Evolutionary conservation across 2,113 vertebrate genomes (phyloP).

Genomic region (Athene cunicularia): DNA sequence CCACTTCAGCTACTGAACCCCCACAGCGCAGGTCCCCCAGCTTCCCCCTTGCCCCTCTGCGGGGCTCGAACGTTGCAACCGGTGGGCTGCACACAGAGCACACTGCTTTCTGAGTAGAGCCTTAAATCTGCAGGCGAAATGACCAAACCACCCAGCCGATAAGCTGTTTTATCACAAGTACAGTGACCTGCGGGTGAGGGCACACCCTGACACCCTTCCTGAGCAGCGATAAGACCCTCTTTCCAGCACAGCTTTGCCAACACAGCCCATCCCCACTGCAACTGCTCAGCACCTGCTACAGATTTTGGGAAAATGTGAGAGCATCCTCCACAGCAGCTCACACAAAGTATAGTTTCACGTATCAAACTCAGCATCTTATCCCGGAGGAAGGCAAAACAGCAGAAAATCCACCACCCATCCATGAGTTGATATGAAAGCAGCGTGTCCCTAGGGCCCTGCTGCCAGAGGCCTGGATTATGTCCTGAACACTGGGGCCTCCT

Average conservation of each 20-base stretch:
- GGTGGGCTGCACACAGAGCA: accelerated
- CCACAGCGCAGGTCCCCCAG: accelerated
- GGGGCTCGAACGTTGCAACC: not conserved
- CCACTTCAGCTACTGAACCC: not conserved
- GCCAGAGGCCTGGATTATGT: not conserved
- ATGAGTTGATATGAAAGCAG: accelerated
- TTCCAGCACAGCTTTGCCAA: not conserved
- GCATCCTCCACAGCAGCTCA: not conserved
- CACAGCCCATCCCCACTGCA: accelerated
- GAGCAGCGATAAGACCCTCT: not conserved
- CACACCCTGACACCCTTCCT: accelerated
- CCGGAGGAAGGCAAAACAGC: not conserved
- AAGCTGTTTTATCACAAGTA: not conserved
- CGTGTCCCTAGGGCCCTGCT: accelerated
- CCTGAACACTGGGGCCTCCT: not conserved
- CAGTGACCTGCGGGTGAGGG: not conserved
- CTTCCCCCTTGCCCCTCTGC: accelerated
- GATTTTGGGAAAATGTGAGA: accelerated
- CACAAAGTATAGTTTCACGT: not conserved
- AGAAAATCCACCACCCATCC: not conserved
- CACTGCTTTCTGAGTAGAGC: not conserved
- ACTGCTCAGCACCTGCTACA: not conserved
- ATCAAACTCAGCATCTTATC: not conserved
- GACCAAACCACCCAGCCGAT: not conserved
- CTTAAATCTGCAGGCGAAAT: not conserved